A percentile compares a stretch with the other conserved stretches of the same genome.
These are phyloP conservation scores for Caenorhabditis panamensis DNA, from an alignment of 2,888 invertebrate genomes.

Conservation along the genomic window DNA sequence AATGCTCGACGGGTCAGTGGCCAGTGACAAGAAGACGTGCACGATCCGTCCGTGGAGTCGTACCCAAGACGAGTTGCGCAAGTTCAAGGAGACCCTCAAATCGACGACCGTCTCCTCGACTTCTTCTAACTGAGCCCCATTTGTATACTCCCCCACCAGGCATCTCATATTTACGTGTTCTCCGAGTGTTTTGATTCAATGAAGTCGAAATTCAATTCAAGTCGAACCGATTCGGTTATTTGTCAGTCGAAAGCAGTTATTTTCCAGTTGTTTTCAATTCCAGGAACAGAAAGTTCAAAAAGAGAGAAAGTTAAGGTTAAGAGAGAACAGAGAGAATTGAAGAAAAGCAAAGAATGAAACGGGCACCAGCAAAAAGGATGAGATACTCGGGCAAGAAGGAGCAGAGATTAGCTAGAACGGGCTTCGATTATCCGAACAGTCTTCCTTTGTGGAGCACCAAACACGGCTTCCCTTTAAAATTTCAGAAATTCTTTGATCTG, in stretches of 20 bases:
- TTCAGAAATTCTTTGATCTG: not conserved
- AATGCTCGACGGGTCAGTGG: constrained; percentile 34
- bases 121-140: constrained; percentile 18
- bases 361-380: constrained; percentile 44
- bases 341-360: not conserved
- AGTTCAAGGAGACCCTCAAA: constrained; percentile 65
- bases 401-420: constrained; percentile 39
- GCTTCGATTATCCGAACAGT: constrained; percentile 62
- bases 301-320: not conserved
- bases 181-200: constrained; percentile 6
- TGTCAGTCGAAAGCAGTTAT: too few relatives aligned
- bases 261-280: constrained; percentile 2
- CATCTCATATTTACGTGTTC: constrained; percentile 35
- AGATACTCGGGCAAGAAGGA: constrained; percentile 35
- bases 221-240: not conserved
- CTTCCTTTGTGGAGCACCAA: constrained; percentile 62
- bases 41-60: constrained; percentile 67
- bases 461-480: constrained; percentile 58
- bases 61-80: constrained; percentile 67
- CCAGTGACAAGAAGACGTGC: constrained; percentile 61
- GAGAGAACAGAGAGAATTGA: not conserved
- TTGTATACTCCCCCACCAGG: too few relatives aligned
- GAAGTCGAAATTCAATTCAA: not conserved
- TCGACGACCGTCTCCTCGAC: constrained; percentile 38
- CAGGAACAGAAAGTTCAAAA: not conserved